Percentiles rank a stretch among this genome's conserved stretches.
These are phyloP conservation scores for Theretra japonica DNA, from an alignment of 2,888 invertebrate genomes.

Conservation along the genomic window DNA sequence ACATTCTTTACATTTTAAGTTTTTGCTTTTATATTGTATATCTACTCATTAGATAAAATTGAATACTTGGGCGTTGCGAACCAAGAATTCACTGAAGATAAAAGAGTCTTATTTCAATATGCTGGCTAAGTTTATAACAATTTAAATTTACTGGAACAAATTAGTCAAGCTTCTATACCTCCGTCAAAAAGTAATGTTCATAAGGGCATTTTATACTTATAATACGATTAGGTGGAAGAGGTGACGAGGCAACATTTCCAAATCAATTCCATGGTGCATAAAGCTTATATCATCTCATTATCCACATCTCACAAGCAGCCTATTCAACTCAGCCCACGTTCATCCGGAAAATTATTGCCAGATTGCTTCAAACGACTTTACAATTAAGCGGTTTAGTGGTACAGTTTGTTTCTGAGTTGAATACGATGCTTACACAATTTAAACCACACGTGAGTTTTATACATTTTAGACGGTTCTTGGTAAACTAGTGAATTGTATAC, in stretches of 20 bases:
- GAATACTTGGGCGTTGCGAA: not conserved
- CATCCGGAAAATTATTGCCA: constrained; percentile 19
- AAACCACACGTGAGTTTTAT: not conserved
- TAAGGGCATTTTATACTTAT: not conserved
- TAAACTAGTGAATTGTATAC: too few relatives aligned
- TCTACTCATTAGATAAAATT: not conserved
- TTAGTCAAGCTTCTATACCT: not conserved
- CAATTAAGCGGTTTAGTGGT: constrained; percentile 7
- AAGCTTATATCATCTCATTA: not conserved
- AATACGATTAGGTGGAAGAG: not conserved
- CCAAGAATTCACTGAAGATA: not conserved
- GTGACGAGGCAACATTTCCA: not conserved
- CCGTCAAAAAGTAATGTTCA: not conserved
- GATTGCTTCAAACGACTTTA: constrained; percentile 18
- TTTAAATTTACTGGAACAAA: not conserved
- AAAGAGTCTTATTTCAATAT: not conserved
- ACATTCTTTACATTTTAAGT: not conserved
- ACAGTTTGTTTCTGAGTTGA: not conserved
- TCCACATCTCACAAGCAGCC: not conserved
- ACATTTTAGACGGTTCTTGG: not conserved
- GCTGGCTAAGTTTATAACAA: not conserved
- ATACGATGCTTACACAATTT: not conserved
- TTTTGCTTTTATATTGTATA: not conserved
- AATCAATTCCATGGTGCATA: not conserved
- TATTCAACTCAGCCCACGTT: constrained; percentile 2